These are phyloP conservation scores for Drosophila mimica DNA, from an alignment of 2,888 invertebrate species.

Conservation along the genomic window DNA sequence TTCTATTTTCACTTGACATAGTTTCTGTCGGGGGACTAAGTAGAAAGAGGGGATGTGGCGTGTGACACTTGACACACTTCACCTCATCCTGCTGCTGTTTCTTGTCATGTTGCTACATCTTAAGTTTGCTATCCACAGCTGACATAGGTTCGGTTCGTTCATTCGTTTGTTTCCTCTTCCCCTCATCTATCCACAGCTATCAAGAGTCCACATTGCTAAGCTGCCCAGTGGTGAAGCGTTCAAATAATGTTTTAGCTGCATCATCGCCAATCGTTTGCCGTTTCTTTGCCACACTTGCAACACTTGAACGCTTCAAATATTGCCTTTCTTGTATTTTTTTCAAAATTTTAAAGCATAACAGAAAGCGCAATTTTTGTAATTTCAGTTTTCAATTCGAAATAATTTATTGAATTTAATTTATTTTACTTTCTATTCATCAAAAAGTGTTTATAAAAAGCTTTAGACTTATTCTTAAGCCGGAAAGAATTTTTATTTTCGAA, in stretches of 20 bases:
- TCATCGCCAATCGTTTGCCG: conserved; percentile 41
- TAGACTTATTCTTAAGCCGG: background rate
- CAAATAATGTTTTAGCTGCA: conserved; percentile 46
- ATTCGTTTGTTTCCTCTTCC: background rate
- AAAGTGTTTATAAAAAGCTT: background rate
- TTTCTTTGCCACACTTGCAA: conserved; percentile 18
- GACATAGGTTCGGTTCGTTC: conserved; percentile 21
- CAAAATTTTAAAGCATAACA: background rate
- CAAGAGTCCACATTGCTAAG: background rate
- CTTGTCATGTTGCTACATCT: background rate
- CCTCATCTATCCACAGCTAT: background rate
- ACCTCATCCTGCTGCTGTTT: background rate
- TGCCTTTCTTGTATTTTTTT: no score
- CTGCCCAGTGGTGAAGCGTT: conserved; percentile 25
- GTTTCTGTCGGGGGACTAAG: conserved; percentile 16
- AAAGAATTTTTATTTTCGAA: background rate
- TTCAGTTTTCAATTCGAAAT: background rate
- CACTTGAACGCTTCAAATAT: background rate
- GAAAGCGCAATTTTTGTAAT: background rate
- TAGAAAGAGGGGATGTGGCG: background rate
- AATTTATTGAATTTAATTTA: background rate
- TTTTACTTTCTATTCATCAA: background rate
- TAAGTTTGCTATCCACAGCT: conserved; percentile 20
- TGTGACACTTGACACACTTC: conserved; percentile 38
- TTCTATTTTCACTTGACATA: conserved; percentile 49